These are phyloP conservation scores for Neodontobutis hainanensis DNA, from an alignment of 2,113 vertebrate genomes.

Conservation along the genomic window DNA sequence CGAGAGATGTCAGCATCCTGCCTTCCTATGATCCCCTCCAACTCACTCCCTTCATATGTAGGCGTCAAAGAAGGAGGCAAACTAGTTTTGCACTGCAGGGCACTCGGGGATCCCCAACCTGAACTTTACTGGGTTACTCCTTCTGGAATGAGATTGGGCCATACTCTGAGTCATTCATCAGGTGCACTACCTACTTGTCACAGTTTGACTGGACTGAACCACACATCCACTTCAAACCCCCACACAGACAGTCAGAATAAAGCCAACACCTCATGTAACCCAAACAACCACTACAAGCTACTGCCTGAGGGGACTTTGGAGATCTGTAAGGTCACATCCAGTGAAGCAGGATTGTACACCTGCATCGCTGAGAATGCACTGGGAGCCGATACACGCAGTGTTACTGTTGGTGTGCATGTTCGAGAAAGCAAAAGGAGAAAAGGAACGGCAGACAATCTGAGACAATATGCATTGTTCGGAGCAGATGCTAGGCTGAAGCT, in stretches of 20 bases:
- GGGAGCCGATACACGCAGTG: constrained; percentile 88
- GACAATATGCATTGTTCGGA: constrained; percentile 29
- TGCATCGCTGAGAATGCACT: constrained; percentile 94
- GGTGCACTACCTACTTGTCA: constrained; percentile 17
- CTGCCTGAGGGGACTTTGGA: constrained; percentile 90
- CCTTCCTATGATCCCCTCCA: constrained; percentile 88
- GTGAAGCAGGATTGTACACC: constrained; percentile 90
- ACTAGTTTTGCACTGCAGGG: constrained; percentile 88
- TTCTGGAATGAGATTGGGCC: constrained; percentile 78
- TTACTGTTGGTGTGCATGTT: constrained; percentile 83
- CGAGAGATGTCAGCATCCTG: constrained; percentile 91
- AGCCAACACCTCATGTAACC: constrained; percentile 24
- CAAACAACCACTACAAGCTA: constrained; percentile 74
- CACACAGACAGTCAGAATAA: not conserved
- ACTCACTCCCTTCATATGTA: constrained; percentile 82
- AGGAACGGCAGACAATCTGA: constrained; percentile 34
- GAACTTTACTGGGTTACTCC: constrained; percentile 96
- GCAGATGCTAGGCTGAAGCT: constrained; percentile 67
- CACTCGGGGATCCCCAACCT: constrained; percentile 90
- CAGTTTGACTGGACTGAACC: constrained; percentile 28
- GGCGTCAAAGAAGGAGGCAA: constrained; percentile 72
- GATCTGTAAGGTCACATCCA: constrained; percentile 76
- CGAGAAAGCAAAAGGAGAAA: constrained; percentile 56
- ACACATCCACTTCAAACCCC: constrained; percentile 13
- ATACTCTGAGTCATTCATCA: constrained; percentile 38